A percentile compares a stretch with the other conserved stretches of the same genome.
Evolutionary conservation across 2,888 invertebrate species (phyloP).

Genomic region (Spilarctia lutea): DNA sequence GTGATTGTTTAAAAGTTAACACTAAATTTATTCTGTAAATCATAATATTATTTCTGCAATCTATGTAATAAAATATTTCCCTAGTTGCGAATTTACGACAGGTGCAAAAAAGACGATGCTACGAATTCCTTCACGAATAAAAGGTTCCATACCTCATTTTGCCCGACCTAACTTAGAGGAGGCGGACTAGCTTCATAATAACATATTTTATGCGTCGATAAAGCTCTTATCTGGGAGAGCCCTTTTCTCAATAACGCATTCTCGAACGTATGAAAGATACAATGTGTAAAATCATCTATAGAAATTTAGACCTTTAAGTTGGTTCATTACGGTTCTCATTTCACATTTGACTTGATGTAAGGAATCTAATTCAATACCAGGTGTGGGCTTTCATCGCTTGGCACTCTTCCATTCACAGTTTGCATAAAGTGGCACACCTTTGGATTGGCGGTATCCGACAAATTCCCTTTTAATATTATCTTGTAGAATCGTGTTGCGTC

Average conservation of each 20-base stretch:
- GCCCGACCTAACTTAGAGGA: conserved; percentile 51
- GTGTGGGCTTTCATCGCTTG: conserved; percentile 69
- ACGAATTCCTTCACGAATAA: conserved; percentile 68
- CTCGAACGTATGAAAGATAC: conserved; percentile 69
- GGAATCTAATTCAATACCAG: conserved; percentile 78
- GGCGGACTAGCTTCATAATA: conserved; percentile 78
- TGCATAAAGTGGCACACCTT: conserved; percentile 76
- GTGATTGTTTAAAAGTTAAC: conserved; percentile 30
- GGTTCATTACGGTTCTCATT: conserved; percentile 63
- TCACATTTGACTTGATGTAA: conserved; percentile 39
- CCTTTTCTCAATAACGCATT: conserved; percentile 79
- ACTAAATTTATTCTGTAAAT: conserved; percentile 44
- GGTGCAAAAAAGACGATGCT: conserved; percentile 74
- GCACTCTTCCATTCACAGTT: conserved; percentile 73
- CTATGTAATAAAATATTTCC: conserved; percentile 46
- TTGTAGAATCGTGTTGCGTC: conserved; percentile 24
- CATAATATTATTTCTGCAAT: conserved; percentile 41
- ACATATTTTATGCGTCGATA: conserved; percentile 83
- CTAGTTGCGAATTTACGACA: conserved; percentile 70
- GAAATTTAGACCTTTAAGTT: conserved; percentile 61
- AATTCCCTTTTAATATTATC: conserved; percentile 60
- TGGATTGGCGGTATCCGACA: conserved; percentile 65
- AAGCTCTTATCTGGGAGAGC: conserved; percentile 78
- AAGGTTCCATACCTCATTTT: conserved; percentile 62
- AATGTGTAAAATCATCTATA: conserved; percentile 52